These are phyloP conservation scores for Decapterus maruadsi DNA, from an alignment of 2,797 vertebrate genomes.

Conservation along the genomic window DNA sequence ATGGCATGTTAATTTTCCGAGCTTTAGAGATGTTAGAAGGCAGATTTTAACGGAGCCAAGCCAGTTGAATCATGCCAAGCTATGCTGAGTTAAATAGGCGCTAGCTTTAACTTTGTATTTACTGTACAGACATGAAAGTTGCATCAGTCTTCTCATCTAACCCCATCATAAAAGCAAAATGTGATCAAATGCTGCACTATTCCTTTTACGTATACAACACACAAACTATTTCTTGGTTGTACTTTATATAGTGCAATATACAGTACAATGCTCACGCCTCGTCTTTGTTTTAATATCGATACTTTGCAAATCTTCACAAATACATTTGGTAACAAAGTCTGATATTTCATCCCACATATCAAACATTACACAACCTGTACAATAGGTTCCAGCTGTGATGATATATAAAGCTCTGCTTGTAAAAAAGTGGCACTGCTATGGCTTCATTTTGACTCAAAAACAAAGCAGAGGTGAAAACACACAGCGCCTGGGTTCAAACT, in stretches of 20 bases:
- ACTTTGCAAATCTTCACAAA: constrained; percentile 45
- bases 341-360: constrained; percentile 30
- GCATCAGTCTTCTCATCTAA: background rate
- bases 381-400: background rate
- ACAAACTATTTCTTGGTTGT: background rate
- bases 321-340: constrained; percentile 54
- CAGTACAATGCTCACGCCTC: constrained; percentile 5
- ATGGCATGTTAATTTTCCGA: background rate
- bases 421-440: constrained; percentile 42
- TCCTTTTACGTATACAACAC: constrained; percentile 14
- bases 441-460: constrained; percentile 41
- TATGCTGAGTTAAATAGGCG: background rate
- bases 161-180: background rate
- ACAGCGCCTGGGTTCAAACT: constrained; percentile 60
- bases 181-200: constrained; percentile 9
- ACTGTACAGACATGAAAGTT: background rate
- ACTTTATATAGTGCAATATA: constrained; percentile 36
- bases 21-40: background rate
- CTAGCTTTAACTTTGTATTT: background rate
- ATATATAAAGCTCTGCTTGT: constrained; percentile 22
- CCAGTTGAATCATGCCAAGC: background rate
- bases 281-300: constrained; percentile 28
- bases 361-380: constrained; percentile 15
- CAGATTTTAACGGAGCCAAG: background rate
- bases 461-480: constrained; percentile 42